A percentile compares a stretch with the other conserved stretches of the same genome.
phyloP scores from a whole-genome alignment of 64 coral and sea anemone species.

The Stylophora pistillata region DNA sequence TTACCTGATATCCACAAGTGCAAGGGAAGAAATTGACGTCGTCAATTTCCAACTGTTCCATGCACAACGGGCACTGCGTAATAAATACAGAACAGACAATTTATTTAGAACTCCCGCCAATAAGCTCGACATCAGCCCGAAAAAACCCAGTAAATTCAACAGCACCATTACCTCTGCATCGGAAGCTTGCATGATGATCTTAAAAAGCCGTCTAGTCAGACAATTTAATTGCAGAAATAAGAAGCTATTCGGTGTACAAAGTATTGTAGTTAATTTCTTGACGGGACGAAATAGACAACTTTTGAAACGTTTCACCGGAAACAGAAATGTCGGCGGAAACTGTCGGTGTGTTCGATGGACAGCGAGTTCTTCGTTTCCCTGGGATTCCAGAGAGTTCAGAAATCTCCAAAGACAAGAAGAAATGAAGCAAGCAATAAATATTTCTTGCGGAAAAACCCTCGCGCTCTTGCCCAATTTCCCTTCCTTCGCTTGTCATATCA shows the following conservation, averaged over 20 bases:
- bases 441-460: neutral
- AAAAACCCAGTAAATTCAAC: neutral
- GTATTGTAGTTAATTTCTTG: slow-evolving; percentile 1
- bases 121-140: slow-evolving; percentile 1
- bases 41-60: slow-evolving; percentile 99
- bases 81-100: slow-evolving; percentile 29
- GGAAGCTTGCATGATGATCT: slow-evolving; percentile 41
- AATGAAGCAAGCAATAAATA: neutral
- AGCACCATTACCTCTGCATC: slow-evolving; percentile 32
- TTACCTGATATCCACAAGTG: slow-evolving; percentile 99
- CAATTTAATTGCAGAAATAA: neutral
- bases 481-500: slow-evolving; percentile 47
- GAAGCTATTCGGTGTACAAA: neutral
- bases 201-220: neutral
- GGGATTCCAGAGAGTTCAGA: neutral
- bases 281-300: neutral
- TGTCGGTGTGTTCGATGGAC: neutral
- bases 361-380: neutral
- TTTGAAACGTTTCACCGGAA: slow-evolving; percentile 24
- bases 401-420: neutral
- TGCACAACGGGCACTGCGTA: slow-evolving; percentile 93
- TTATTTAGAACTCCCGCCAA: slow-evolving; percentile 57
- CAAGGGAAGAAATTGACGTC: slow-evolving; percentile 99
- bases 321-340: slow-evolving; percentile 27
- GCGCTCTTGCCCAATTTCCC: slow-evolving; percentile 41